These are phyloP conservation scores for Amphiura filiformis DNA, from an alignment of 35 echinoderm and acorn worm genomes.

Conservation along the genomic window DNA sequence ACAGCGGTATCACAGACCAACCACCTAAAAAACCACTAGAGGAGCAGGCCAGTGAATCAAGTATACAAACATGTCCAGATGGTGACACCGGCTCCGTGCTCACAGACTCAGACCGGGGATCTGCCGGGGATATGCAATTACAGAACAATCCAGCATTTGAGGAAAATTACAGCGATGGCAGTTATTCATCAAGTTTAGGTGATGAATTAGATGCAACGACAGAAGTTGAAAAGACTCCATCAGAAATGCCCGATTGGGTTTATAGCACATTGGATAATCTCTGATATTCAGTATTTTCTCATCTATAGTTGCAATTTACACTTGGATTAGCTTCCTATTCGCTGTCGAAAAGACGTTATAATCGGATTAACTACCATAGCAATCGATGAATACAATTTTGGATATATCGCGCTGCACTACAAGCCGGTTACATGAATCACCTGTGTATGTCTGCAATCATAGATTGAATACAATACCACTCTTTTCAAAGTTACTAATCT, in stretches of 20 bases:
- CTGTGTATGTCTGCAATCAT: too few species aligned
- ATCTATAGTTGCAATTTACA: too few species aligned
- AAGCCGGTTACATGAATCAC: too few species aligned
- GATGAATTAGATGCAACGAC: neutral
- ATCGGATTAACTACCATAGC: too few species aligned
- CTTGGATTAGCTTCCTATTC: too few species aligned
- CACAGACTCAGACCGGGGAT: neutral
- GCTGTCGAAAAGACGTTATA: too few species aligned
- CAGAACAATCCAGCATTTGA: neutral
- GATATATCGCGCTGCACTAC: too few species aligned
- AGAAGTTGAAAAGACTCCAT: neutral
- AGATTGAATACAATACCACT: too few species aligned
- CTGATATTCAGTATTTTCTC: too few species aligned
- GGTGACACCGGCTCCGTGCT: neutral
- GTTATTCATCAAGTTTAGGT: neutral
- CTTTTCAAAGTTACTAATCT: too few species aligned
- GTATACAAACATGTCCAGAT: neutral
- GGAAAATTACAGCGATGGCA: neutral
- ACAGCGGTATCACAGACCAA: slow-evolving; percentile 5
- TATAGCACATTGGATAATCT: neutral
- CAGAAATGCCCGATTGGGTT: neutral
- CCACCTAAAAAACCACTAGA: neutral
- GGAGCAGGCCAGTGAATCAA: neutral
- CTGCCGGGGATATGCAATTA: neutral
- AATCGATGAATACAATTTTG: too few species aligned